phyloP scores from a whole-genome alignment of 2,888 invertebrate species.

The Chymomyza caudatula region DNA sequence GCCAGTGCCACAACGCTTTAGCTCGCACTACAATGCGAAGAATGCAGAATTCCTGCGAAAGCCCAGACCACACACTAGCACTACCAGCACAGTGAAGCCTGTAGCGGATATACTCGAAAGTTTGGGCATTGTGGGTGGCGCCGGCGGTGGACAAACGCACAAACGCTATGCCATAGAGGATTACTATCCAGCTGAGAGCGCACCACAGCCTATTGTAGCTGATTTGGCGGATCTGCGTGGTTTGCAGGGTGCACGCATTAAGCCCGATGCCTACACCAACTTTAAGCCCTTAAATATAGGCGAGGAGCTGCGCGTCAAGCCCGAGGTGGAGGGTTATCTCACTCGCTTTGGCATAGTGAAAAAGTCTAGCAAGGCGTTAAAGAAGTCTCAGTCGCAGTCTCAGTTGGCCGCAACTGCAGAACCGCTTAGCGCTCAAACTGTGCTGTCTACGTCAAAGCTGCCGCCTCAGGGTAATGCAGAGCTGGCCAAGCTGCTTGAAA shows the following conservation, averaged over 20 bases:
- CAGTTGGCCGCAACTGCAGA: conserved; percentile 46
- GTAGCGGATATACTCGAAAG: conserved; percentile 73
- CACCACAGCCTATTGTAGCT: conserved; percentile 68
- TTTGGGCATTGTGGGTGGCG: conserved; percentile 73
- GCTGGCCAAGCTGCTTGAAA: conserved; percentile 78
- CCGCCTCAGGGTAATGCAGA: conserved; percentile 66
- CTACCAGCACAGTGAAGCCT: conserved; percentile 59
- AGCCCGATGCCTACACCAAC: conserved; percentile 74
- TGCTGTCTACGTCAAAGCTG: conserved; percentile 61
- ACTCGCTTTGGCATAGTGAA: conserved; percentile 78
- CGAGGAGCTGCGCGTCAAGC: conserved; percentile 72
- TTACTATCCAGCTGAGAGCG: conserved; percentile 70
- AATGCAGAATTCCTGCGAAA: conserved; percentile 66
- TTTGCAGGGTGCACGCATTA: conserved; percentile 66
- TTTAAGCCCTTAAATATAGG: conserved; percentile 78
- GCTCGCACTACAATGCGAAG: conserved; percentile 79
- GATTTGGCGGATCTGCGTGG: conserved; percentile 69
- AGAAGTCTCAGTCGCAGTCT: conserved; percentile 44
- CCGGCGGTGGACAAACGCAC: conserved; percentile 31
- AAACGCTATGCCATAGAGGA: conserved; percentile 69
- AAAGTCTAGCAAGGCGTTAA: conserved; percentile 69
- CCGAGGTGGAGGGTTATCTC: conserved; percentile 76
- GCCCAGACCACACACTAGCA: conserved; percentile 39
- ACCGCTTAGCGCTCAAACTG: conserved; percentile 62
- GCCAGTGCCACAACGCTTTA: conserved; percentile 66